Evolutionary conservation across 2,888 invertebrate species (phyloP).

Genomic region (Lochmaea capreae): DNA sequence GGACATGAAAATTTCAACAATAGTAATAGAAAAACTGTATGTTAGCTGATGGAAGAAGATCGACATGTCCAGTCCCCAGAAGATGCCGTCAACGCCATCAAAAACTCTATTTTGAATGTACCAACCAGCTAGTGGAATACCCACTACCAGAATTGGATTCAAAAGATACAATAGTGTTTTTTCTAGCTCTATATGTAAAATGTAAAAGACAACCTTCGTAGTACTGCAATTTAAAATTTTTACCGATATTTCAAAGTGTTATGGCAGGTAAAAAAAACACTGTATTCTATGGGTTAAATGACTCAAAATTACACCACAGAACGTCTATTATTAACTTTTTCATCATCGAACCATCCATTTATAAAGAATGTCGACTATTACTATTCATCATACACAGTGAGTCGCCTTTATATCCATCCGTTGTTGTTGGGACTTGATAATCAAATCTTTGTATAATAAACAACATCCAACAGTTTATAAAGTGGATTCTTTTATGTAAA

Average conservation of each 20-base stretch:
- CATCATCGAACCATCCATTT: slow-evolving; percentile 11
- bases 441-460: slow-evolving; percentile 25
- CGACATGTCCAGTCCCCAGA: too few relatives aligned
- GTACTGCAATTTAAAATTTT: background rate
- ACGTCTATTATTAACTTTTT: slow-evolving; percentile 9
- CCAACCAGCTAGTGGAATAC: too few relatives aligned
- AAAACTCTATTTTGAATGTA: too few relatives aligned
- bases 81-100: too few relatives aligned
- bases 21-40: too few relatives aligned
- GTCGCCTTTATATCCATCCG: slow-evolving; percentile 3
- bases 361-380: slow-evolving; percentile 8
- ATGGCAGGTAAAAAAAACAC: slow-evolving; percentile 27
- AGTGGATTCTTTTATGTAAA: slow-evolving; percentile 22
- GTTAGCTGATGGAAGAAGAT: too few relatives aligned
- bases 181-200: too few relatives aligned
- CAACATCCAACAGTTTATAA: slow-evolving; percentile 24
- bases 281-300: slow-evolving; percentile 10
- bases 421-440: slow-evolving; percentile 16
- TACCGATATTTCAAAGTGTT: slow-evolving; percentile 13
- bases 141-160: too few relatives aligned
- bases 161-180: too few relatives aligned
- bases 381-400: slow-evolving; percentile 6
- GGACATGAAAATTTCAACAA: too few relatives aligned
- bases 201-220: too few relatives aligned
- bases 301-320: slow-evolving; percentile 11